Evolutionary conservation across 2,113 vertebrate genomes (phyloP), one percentile per base, ranked within the genome.

Genomic region (Planiliza haematocheilus): DNA sequence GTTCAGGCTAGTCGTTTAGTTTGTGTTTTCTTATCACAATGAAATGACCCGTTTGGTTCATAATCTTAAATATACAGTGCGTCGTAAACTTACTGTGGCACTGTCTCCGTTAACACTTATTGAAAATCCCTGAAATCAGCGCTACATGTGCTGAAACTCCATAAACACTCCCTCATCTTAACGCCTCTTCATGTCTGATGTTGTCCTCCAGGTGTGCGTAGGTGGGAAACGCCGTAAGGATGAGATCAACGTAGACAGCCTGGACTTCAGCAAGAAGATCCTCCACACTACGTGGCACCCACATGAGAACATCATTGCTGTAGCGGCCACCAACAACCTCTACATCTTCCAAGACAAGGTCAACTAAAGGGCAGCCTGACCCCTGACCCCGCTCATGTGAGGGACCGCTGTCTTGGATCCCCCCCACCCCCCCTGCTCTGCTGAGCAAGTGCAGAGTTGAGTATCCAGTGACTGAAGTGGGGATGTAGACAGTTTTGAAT

Each of bases 331-430:
- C 79, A 98, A 98, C 90, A 98, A 98, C 94, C 95, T 98, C 90
- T 98, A 98, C 94, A 98, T 98, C 95, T 98, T 98, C 92, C 97
- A 98, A 92, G 97, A 98, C 95, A 98, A 98, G 93, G 96, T 98
- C 92, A 98, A 98, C 92, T 98, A 97, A 95, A 84, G 89, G 56
- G 74, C 64, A 45, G 16, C 10, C 53, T 65, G 83, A 83, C 86
- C 77, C 59, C 67, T 63, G 69, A 61, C 50, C 70, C 65, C 58
- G 4, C 38, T 67, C 38, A 30, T 12, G 45, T 50, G 36, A 75
- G 43, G 66, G 75, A 68, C 41, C 38, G 42, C 65, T 53, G 55
- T 76, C 62, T 80, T 68, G 21, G 64, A 72, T 68, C 72, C 55
- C 53, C 34, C 43, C 0, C 9, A 72, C 65, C 67, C 72, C 55